Percentiles rank a stretch among this genome's conserved stretches.
These are phyloP conservation scores for Trachops cirrhosus DNA, from an alignment of 2,797 vertebrate species.

Conservation along the genomic window DNA sequence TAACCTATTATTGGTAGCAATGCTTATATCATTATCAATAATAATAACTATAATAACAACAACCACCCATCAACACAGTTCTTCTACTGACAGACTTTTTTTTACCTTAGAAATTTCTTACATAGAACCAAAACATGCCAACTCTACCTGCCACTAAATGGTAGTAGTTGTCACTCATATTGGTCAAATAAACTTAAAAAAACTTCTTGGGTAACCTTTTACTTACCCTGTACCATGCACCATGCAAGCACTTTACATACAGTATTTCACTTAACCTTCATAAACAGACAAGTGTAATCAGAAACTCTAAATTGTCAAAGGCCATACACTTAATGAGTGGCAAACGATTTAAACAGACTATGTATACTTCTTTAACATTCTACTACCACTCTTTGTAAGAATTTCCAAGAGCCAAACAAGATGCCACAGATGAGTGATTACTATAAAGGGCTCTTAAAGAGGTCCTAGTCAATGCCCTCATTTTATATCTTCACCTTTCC, in stretches of 20 bases:
- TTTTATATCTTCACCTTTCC: not conserved
- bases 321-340: not conserved
- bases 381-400: not conserved
- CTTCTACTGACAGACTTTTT: not conserved
- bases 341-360: conserved; percentile 23
- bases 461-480: not conserved
- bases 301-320: not conserved
- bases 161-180: not conserved
- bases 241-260: not conserved
- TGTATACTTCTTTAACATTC: not conserved
- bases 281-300: not conserved
- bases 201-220: not conserved
- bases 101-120: not conserved
- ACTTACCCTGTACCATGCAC: not conserved
- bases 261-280: conserved; percentile 26
- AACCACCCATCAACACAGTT: not conserved
- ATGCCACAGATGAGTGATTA: not conserved
- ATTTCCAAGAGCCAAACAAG: not conserved
- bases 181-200: not conserved
- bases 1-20: not conserved
- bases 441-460: not conserved
- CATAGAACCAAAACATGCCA: not conserved
- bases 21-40: not conserved
- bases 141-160: not conserved
- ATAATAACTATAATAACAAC: not conserved